Percentiles rank a stretch among this genome's conserved stretches.
phyloP scores from a whole-genome alignment of 2,113 vertebrate genomes.

The Cephalopterus ornatus region DNA sequence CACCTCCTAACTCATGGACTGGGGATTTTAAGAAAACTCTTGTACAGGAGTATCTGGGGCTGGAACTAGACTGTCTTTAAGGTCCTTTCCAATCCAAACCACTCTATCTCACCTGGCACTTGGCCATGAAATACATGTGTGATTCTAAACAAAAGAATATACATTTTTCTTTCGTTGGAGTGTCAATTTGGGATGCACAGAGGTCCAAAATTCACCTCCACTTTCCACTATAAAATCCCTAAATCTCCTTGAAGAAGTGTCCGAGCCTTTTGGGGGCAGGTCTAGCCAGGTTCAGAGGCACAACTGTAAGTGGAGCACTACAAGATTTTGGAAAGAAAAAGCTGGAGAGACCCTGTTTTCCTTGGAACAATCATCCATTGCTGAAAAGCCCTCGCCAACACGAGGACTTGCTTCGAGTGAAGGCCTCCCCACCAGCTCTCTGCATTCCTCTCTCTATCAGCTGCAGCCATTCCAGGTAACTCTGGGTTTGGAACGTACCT shows the following conservation, averaged over 20 bases:
- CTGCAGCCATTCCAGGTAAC: not conserved
- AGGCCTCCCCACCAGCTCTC: not conserved
- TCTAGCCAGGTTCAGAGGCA: not conserved
- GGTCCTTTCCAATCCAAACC: not conserved
- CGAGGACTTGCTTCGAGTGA: not conserved
- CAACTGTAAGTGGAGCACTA: no score
- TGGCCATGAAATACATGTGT: not conserved
- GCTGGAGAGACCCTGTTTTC: not conserved
- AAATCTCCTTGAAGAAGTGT: not conserved
- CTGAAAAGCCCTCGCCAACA: not conserved
- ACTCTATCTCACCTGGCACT: not conserved
- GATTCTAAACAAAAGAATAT: not conserved
- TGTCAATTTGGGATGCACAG: not conserved
- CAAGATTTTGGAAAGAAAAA: not conserved
- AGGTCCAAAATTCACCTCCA: not conserved
- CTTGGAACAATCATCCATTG: not conserved
- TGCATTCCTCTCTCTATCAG: not conserved
- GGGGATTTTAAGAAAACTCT: not conserved
- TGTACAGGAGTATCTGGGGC: not conserved
- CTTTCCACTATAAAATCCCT: not conserved
- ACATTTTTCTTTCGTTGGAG: not conserved
- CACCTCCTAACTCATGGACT: not conserved
- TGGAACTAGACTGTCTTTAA: not conserved
- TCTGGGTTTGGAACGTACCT: not conserved
- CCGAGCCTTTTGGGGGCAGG: no score